A percentile compares a stretch with the other conserved stretches of the same genome.
These are phyloP conservation scores for Idaea biselata DNA, from an alignment of 2,888 invertebrate genomes.

Conservation along the genomic window DNA sequence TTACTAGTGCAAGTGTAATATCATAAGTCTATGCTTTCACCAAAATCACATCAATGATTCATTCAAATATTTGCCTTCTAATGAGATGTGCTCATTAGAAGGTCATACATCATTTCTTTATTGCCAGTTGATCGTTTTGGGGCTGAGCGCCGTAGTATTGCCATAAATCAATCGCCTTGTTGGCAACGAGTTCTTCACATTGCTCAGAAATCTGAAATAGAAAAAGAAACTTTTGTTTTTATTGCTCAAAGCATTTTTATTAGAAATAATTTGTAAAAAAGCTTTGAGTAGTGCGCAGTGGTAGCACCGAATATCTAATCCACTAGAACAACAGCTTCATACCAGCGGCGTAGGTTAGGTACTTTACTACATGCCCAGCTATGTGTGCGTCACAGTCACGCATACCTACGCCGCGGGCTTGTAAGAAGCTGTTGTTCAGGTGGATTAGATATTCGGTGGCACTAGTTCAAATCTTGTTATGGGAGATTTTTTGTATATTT, in stretches of 20 bases:
- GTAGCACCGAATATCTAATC: too few species aligned
- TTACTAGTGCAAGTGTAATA: not conserved
- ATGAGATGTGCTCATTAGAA: constrained; percentile 74
- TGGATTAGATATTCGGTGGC: too few species aligned
- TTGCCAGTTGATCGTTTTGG: constrained; percentile 63
- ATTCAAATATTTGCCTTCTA: constrained; percentile 57
- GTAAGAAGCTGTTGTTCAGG: too few species aligned
- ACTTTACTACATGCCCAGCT: too few species aligned
- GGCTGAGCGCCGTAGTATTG: constrained; percentile 87
- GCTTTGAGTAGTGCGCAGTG: too few species aligned
- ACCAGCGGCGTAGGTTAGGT: too few species aligned
- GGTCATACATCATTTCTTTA: constrained; percentile 78
- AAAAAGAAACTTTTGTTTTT: constrained; percentile 10
- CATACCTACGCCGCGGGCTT: too few species aligned
- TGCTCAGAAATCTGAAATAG: constrained; percentile 86
- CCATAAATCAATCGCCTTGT: constrained; percentile 92
- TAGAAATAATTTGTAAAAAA: not conserved
- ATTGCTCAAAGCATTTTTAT: too few species aligned
- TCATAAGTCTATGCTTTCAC: constrained; percentile 16
- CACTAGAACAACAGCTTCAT: too few species aligned
- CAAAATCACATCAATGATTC: constrained; percentile 15
- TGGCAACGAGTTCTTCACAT: constrained; percentile 89
- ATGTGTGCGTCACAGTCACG: too few species aligned
- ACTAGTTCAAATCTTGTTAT: too few species aligned
- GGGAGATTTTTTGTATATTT: too few species aligned